phyloP scores from a whole-genome alignment of 2,888 invertebrate genomes.

The Caenorhabditis sp. region DNA sequence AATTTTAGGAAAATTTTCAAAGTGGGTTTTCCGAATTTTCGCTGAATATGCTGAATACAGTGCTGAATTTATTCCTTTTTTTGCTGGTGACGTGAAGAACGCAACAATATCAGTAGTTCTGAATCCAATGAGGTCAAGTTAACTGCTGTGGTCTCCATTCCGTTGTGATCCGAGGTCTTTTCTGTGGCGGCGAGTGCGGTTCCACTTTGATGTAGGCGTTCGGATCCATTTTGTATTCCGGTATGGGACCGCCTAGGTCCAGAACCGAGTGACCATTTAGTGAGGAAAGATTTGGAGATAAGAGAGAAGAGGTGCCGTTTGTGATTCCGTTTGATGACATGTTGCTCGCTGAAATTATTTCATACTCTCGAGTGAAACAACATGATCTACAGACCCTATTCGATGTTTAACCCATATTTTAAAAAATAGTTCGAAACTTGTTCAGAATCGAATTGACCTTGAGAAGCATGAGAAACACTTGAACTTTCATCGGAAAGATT shows the following conservation, averaged over 20 bases:
- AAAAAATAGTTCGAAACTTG: constrained; percentile 3
- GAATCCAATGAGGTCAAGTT: constrained; percentile 45
- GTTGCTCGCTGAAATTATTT: constrained; percentile 34
- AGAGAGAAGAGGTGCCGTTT: constrained; percentile 44
- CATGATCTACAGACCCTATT: constrained; percentile 4
- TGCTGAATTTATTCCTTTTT: no score
- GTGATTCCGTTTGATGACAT: constrained; percentile 45
- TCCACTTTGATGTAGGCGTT: constrained; percentile 80
- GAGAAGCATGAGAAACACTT: constrained; percentile 22
- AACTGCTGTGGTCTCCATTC: constrained; percentile 76
- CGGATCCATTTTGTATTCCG: constrained; percentile 61
- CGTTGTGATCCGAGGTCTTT: constrained; percentile 76
- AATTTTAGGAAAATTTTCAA: no score
- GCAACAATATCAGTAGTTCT: neutral
- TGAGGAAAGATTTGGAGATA: constrained; percentile 28
- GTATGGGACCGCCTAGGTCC: constrained; percentile 42
- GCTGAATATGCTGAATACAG: no score
- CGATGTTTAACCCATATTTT: constrained; percentile 5
- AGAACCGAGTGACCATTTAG: constrained; percentile 52
- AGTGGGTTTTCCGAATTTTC: no score
- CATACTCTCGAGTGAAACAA: neutral
- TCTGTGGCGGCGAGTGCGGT: constrained; percentile 81
- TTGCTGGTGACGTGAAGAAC: no score
- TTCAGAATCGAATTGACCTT: constrained; percentile 28
- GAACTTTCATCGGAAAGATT: constrained; percentile 17